These are phyloP conservation scores for Cistogaster globosa DNA, from an alignment of 2,888 invertebrate species.

Conservation along the genomic window DNA sequence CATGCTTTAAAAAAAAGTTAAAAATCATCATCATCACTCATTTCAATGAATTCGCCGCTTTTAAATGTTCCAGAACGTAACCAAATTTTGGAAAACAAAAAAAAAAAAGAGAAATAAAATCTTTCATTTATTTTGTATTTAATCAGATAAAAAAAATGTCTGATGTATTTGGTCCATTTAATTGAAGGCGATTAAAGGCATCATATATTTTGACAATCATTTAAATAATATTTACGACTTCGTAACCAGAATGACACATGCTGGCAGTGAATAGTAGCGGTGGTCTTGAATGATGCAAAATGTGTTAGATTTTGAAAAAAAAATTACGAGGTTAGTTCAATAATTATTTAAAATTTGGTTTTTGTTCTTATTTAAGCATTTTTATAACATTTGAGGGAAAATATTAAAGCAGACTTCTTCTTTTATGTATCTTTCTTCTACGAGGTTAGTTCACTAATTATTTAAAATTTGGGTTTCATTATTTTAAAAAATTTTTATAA, in stretches of 20 bases:
- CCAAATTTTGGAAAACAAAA: constrained; percentile 19
- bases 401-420: too few relatives aligned
- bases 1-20: constrained; percentile 14
- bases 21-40: background rate
- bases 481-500: too few relatives aligned
- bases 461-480: too few relatives aligned
- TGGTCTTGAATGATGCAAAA: constrained; percentile 5
- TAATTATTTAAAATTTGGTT: background rate
- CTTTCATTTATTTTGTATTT: constrained; percentile 47
- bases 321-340: constrained; percentile 2
- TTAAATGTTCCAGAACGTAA: constrained; percentile 57
- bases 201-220: constrained; percentile 60
- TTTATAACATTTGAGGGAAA: too few relatives aligned
- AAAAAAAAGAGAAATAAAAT: constrained; percentile 8
- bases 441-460: too few relatives aligned
- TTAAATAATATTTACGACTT: constrained; percentile 54
- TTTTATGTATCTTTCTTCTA: too few relatives aligned
- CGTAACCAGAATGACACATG: constrained; percentile 25
- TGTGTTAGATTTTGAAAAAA: constrained; percentile 7
- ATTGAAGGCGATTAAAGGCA: constrained; percentile 66
- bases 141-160: constrained; percentile 53
- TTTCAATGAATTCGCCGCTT: constrained; percentile 60
- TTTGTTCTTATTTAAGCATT: too few relatives aligned
- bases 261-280: background rate
- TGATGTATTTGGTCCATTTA: constrained; percentile 68